Conservation (phyloP, 2,888 invertebrate genomes). For the Gymnoscelis rufifasciata region DNA sequence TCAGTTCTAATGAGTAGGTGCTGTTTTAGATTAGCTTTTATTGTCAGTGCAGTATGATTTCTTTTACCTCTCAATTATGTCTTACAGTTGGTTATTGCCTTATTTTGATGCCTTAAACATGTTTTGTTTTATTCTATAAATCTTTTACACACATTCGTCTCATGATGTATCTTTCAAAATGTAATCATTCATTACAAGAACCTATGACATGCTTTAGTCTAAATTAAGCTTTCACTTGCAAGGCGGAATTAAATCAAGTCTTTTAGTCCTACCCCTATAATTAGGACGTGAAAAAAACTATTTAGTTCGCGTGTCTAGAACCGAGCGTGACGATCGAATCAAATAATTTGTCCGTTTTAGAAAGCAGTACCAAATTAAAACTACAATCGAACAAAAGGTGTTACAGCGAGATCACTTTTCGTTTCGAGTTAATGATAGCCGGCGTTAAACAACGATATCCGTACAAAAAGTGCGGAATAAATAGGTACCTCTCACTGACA, state of each 20-base stretch:
- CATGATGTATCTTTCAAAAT: too few species aligned
- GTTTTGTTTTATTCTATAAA: too few species aligned
- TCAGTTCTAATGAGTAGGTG: background rate
- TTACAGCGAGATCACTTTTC: slow-evolving; percentile 56
- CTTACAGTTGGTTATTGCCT: too few species aligned
- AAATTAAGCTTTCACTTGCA: slow-evolving; percentile 10
- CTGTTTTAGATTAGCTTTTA: too few species aligned
- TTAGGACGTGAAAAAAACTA: slow-evolving; percentile 14
- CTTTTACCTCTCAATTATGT: too few species aligned
- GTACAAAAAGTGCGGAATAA: slow-evolving; percentile 53
- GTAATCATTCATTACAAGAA: too few species aligned
- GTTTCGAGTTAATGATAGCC: slow-evolving; percentile 54
- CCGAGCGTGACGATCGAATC: slow-evolving; percentile 22
- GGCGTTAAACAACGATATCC: slow-evolving; percentile 45
- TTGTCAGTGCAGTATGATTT: too few species aligned
- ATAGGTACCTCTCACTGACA: slow-evolving; percentile 56
- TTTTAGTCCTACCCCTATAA: slow-evolving; percentile 13
- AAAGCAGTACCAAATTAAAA: slow-evolving; percentile 52
- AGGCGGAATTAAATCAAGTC: background rate
- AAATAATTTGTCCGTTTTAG: slow-evolving; percentile 37
- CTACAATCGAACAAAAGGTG: slow-evolving; percentile 38
- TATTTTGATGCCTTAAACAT: too few species aligned
- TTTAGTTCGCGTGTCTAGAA: slow-evolving; percentile 22
- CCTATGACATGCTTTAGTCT: too few species aligned
- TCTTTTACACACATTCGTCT: too few species aligned